Percentiles rank a stretch among this genome's conserved stretches.
phyloP scores from a whole-genome alignment of 2,888 invertebrate genomes.

The Halocaridina rubra region DNA sequence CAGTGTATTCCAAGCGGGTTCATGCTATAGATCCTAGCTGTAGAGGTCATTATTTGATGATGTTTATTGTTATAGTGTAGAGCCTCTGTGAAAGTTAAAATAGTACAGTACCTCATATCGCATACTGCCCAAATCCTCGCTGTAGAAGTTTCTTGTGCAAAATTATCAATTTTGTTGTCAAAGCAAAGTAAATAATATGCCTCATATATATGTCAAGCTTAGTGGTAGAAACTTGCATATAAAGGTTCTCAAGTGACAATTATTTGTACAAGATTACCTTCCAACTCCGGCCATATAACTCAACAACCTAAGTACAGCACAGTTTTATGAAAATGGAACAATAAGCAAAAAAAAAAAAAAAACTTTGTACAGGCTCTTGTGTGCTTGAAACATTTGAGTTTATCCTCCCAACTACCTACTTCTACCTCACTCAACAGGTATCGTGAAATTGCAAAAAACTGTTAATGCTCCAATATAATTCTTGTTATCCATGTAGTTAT shows the following conservation, averaged over 20 bases:
- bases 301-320: constrained; percentile 55
- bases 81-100: constrained; percentile 54
- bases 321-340: no score
- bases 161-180: constrained; percentile 55
- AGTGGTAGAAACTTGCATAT: constrained; percentile 57
- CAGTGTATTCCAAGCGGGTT: constrained; percentile 49
- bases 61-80: constrained; percentile 54
- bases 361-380: constrained; percentile 51
- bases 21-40: constrained; percentile 54
- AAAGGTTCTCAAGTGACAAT: constrained; percentile 57
- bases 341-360: no score
- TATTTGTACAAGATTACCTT: constrained; percentile 58
- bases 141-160: constrained; percentile 59
- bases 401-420: constrained; percentile 51
- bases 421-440: constrained; percentile 59
- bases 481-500: constrained; percentile 54
- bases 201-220: constrained; percentile 48
- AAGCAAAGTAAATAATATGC: constrained; percentile 45
- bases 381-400: constrained; percentile 52
- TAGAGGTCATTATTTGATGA: constrained; percentile 58
- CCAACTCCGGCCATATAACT: constrained; percentile 61
- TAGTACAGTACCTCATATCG: constrained; percentile 58
- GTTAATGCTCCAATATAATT: constrained; percentile 57
- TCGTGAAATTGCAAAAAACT: constrained; percentile 55
- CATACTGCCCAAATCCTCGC: constrained; percentile 61